These are phyloP conservation scores for Gryllus longicercus DNA, from an alignment of 2,888 invertebrate genomes.

Conservation along the genomic window DNA sequence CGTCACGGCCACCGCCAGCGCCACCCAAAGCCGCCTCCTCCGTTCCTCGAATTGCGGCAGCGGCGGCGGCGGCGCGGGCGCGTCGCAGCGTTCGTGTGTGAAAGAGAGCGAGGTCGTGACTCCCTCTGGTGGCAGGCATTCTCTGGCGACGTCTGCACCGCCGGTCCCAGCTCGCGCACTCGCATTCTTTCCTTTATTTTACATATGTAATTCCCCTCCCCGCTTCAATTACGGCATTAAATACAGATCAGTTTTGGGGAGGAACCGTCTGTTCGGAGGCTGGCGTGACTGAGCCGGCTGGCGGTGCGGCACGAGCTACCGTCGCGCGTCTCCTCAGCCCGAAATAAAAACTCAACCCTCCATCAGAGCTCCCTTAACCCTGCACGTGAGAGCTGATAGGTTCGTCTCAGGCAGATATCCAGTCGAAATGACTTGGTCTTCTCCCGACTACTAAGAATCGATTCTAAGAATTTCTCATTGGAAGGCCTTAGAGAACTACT, in stretches of 20 bases:
- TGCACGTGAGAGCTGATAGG: too few relatives aligned
- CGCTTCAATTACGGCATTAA: conserved; percentile 17
- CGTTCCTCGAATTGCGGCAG: not conserved
- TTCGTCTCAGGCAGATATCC: too few relatives aligned
- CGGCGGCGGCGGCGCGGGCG: not conserved
- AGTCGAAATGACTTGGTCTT: too few relatives aligned
- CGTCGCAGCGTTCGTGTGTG: not conserved
- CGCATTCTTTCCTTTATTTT: conserved; percentile 17
- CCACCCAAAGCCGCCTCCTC: not conserved
- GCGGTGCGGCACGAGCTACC: too few relatives aligned
- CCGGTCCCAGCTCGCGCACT: not conserved
- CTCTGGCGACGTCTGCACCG: not conserved
- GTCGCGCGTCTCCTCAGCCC: too few relatives aligned
- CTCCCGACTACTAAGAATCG: too few relatives aligned
- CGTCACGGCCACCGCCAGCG: too few relatives aligned
- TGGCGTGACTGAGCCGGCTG: not conserved
- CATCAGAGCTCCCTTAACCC: too few relatives aligned
- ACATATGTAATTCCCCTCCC: not conserved
- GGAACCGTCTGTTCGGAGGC: not conserved
- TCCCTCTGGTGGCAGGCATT: conserved; percentile 2
- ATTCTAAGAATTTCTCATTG: too few relatives aligned
- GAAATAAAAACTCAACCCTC: too few relatives aligned
- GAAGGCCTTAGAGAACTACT: too few relatives aligned
- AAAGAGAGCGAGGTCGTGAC: not conserved
- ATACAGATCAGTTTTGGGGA: not conserved